Percentiles rank a stretch among this genome's conserved stretches.
These are phyloP conservation scores for Hyperopisus bebe DNA, from an alignment of 2,113 vertebrate species.

Conservation along the genomic window DNA sequence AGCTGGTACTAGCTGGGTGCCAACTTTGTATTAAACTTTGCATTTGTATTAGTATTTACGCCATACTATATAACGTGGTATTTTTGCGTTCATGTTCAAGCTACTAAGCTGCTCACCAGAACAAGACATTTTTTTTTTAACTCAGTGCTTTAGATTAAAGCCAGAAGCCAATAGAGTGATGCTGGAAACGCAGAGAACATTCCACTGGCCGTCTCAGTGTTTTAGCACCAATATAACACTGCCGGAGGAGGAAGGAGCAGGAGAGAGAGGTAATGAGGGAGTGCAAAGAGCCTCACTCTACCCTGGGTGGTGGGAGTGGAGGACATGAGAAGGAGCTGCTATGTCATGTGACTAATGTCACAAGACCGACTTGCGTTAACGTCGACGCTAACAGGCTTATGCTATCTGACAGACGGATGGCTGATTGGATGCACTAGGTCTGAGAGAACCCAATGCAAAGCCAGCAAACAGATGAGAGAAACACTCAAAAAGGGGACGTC, in stretches of 20 bases:
- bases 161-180: too few species aligned
- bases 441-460: not conserved
- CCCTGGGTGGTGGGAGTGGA: not conserved
- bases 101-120: not conserved
- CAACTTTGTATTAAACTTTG: not conserved
- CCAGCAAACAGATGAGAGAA: not conserved
- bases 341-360: not conserved
- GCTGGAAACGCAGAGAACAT: not conserved
- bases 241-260: not conserved
- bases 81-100: not conserved
- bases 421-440: not conserved
- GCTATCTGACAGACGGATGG: not conserved
- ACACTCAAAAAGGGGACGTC: not conserved
- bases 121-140: not conserved
- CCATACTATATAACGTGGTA: not conserved
- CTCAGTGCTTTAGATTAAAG: not conserved
- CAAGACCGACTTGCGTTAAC: not conserved
- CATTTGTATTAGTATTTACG: not conserved
- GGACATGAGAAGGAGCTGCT: not conserved
- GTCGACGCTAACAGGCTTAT: not conserved
- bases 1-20: not conserved
- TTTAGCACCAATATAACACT: slow-evolving; percentile 1
- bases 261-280: not conserved
- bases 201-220: not conserved
- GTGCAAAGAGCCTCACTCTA: not conserved